Evolutionary conservation across 1,140 invertebrate genomes (phyloP), one percentile per base, ranked within the genome.

Genomic region (Dolichoris vasculosae): DNA sequence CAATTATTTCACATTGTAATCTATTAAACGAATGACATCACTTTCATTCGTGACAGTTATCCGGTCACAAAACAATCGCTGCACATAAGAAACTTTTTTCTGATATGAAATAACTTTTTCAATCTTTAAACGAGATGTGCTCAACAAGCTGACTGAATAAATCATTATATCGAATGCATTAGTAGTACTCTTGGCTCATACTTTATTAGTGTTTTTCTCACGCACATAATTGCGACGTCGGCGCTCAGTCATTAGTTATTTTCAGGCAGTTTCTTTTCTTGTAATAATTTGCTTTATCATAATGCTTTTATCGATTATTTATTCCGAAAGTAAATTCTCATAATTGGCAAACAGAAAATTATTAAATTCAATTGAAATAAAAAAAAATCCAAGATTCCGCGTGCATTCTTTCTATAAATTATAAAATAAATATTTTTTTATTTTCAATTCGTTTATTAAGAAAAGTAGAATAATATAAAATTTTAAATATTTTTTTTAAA

Each of bases 111-210:
- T 82, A 71, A 51, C 1, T 2, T 26, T 81, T 67, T 43, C 9
- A 30, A 88, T 89, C 88, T 89, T 89, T 88, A 75, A 87, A 85
- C 84, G 87, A 91, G 87, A 91, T 90, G 89, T 88, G 90, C 89
- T 88, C 87, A 87, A 86, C 82, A 77, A 64, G 85, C 3, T 88
- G 88, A 90, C 89, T 90, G 86, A 88, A 91, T 91, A 92, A 91
- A 91, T 91, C 90, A 91, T 85, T 81, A 71, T 88, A 92, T 92
- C 90, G 90, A 91, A 90, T 90, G 90, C 89, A 89, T 91, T 90
- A 90, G 89, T 90, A 90, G 89, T 88, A 51, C 46, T 82, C 17
- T 51, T 4, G 32, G 17, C 20, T n/a, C 63, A 48, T 46, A 13
- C 64, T 51, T 82, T 82, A 82, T 82, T 82, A 46, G 30, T 55